Percentiles rank a stretch among this genome's conserved stretches.
phyloP scores from a whole-genome alignment of 30 jellyfish, hydroid and myxozoan species.

The Cassiopea andromeda region DNA sequence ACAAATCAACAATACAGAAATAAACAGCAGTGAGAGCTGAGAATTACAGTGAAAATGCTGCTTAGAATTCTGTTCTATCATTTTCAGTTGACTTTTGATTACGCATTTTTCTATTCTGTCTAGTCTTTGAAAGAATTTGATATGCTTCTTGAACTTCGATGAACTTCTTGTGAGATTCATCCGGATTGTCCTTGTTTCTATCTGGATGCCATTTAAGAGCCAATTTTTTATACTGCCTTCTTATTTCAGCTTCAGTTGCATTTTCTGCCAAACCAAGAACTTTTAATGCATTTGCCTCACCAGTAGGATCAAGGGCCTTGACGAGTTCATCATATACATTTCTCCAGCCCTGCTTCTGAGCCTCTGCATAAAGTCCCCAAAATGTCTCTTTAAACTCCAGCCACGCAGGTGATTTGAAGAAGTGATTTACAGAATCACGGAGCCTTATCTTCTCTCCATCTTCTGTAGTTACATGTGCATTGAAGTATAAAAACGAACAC shows the following conservation, averaged over 20 bases:
- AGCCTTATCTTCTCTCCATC: constrained; percentile 92
- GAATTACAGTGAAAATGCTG: too few species aligned
- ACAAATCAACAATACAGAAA: too few species aligned
- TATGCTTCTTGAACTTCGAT: constrained; percentile 95
- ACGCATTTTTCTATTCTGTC: constrained; percentile 61
- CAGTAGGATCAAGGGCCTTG: constrained; percentile 95
- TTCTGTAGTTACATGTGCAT: constrained; percentile 96
- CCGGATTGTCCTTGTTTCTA: constrained; percentile 70
- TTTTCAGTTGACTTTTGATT: constrained; percentile 53
- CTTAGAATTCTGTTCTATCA: constrained; percentile 83
- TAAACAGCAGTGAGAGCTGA: too few species aligned
- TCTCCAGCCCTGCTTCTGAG: constrained; percentile 94
- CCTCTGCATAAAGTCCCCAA: constrained; percentile 90
- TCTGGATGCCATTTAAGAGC: constrained; percentile 98
- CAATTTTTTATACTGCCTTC: constrained; percentile 72
- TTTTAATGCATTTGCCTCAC: constrained; percentile 95
- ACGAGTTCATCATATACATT: constrained; percentile 93
- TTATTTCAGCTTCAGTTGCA: constrained; percentile 87
- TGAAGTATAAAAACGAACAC: constrained; percentile 90
- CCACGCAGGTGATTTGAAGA: constrained; percentile 99
- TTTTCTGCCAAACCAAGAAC: constrained; percentile 81
- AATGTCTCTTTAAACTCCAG: constrained; percentile 89
- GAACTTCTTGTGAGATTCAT: constrained; percentile 83
- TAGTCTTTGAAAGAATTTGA: constrained; percentile 70
- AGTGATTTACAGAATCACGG: constrained; percentile 90